Base-by-base conservation (phyloP, 2,888 invertebrate species). In the Agrotis ipsilon region DNA sequence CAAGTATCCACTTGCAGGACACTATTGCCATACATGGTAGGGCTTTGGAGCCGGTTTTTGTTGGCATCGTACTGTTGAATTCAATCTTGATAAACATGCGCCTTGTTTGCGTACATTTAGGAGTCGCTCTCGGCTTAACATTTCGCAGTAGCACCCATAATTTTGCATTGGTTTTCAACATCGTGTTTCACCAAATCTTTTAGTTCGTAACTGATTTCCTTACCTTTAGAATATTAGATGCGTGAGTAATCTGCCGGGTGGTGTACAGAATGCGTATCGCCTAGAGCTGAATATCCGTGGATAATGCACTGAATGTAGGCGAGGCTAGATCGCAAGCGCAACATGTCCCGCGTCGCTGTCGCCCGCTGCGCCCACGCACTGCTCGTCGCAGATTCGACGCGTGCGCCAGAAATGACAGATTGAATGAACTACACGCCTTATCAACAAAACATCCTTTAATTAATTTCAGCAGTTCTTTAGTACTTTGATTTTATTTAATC, bases 1-100 rank as follows among this genome's bases (percentile, higher is more conserved):
- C 92, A 92, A 92, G 93, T 92, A 90, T 90, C 88, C 88, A 92
- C 90, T 91, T 92, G 92, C 92, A 92, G 90, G 92, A 92, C 92
- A 90, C 88, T 91, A 89, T 88, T 83, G 77, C 94, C 92, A 72
- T 93, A 92, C 78, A 94, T 90, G 94, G 94, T 82, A 72, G 48
- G 60, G 85, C 81, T 88, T 85, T 81, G 80, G 80, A 88, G 89
- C 94, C 83, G 92, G 95, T 94, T 95, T 93, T 92, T 92, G 89
- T 89, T 87, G 81, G 82, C 89, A 89, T 92, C 90, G 87, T 89
- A 88, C 87, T 89, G 91, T 91, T 92, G 89, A 92, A 92, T 93
- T 92, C 87, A 92, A 94, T 94, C 94, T 92, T 91, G 92, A 92
- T 92, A 92, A 92, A 88, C 85, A 87, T 87, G 84, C 84, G 84